Evolutionary conservation across 2,797 vertebrate genomes (phyloP), one percentile per base, ranked within the genome.

Genomic region (Malacoctenus gilli): DNA sequence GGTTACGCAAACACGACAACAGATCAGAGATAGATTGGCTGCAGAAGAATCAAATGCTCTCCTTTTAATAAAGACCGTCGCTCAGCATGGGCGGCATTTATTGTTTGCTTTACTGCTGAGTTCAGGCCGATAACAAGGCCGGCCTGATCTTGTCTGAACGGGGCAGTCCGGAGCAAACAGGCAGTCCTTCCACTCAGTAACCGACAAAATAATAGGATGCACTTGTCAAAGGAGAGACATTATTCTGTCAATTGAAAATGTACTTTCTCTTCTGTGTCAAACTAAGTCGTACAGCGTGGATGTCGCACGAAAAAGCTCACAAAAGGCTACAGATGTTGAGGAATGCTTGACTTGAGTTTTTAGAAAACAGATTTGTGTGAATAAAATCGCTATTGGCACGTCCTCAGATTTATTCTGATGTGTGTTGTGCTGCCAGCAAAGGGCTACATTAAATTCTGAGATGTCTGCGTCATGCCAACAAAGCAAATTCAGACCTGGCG

Each of bases 111-210:
- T 48, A 43, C 20, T 44, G 58, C 14, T 8, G 36, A 30, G 47
- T 40, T 40, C 32, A 61, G 30, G 57, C 21, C 41, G 59, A 68
- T 60, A 53, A 60, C 35, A 47, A 35, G 16, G 40, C 34, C 1
- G 6, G 16, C 2, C 2, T 63, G n/a, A n/a, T n/a, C n/a, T n/a
- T n/a, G n/a, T n/a, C n/a, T n/a, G n/a, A n/a, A n/a, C n/a, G 50
- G 37, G 37, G 15, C 71, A 68, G 43, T 43, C 67, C 34, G 52
- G 34, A 46, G 32, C 31, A 46, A 72, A 69, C 60, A 41, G 40
- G 59, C 34, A 6, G 25, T 57, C 35, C 56, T n/a, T 21, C 44
- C 43, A 47, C 57, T 48, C 51, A 15, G 2, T 20, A 38, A 16
- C 25, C 15, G 28, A 2, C 52, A 54, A 46, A 43, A 49, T 54